Conservation (phyloP, 30 jellyfish, hydroid and myxozoan genomes). For the Hydractinia symbiolongicarpus region DNA sequence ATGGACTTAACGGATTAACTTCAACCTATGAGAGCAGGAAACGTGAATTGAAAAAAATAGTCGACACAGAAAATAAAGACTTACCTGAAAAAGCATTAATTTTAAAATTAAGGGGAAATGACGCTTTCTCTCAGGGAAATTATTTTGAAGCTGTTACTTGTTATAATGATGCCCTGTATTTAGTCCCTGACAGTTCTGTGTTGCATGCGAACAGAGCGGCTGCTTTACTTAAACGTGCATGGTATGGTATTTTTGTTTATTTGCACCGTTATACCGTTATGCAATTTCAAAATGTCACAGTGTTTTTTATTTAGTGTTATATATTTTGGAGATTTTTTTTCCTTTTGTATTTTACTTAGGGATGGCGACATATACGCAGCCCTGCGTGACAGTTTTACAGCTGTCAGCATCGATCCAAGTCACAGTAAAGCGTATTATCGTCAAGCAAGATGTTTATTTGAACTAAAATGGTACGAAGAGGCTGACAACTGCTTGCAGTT, state of each 20-base stretch:
- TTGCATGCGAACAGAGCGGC: conserved; percentile 97
- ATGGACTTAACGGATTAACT: background rate
- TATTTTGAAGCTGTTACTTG: conserved; percentile 73
- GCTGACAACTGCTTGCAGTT: conserved; percentile 60
- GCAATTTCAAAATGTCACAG: background rate
- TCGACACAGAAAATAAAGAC: background rate
- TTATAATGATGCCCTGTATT: conserved; percentile 65
- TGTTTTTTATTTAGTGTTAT: background rate
- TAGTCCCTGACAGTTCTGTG: conserved; percentile 65
- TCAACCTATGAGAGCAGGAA: conserved; percentile 1
- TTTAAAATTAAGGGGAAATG: conserved; percentile 71
- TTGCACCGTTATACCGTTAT: background rate
- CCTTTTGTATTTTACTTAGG: conserved; percentile 38
- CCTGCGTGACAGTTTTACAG: conserved; percentile 80
- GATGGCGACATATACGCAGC: conserved; percentile 94
- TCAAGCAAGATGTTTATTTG: conserved; percentile 82
- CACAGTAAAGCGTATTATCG: conserved; percentile 91
- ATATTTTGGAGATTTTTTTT: background rate
- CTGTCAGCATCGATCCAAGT: conserved; percentile 72
- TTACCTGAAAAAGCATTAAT: conserved; percentile 50
- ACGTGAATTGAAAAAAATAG: background rate
- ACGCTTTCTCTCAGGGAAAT: conserved; percentile 76
- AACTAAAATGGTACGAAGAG: conserved; percentile 81
- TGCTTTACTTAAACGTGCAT: conserved; percentile 74
- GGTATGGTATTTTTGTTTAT: conserved; percentile 49